A percentile compares a stretch with the other conserved stretches of the same genome.
phyloP scores from a whole-genome alignment of 2,113 vertebrate species.

The Macrotis lagotis region DNA sequence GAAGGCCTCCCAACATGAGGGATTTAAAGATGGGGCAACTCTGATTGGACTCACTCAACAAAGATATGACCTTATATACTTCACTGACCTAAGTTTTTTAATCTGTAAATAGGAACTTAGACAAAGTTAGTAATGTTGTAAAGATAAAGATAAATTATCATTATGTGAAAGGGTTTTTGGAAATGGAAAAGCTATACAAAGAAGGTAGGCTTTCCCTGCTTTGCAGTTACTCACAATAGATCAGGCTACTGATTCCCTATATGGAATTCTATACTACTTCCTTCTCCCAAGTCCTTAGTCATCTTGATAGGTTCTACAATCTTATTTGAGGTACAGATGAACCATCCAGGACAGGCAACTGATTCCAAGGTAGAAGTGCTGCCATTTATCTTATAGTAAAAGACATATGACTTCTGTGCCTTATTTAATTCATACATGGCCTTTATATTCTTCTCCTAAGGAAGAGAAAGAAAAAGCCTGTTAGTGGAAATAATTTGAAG shows the following conservation, averaged over 20 bases:
- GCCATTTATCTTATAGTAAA: constrained; percentile 8
- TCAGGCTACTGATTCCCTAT: not conserved
- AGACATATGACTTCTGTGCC: constrained; percentile 39
- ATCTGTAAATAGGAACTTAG: too few relatives aligned
- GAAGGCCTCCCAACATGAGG: too few relatives aligned
- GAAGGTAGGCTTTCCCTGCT: not conserved
- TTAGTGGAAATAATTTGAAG: not conserved
- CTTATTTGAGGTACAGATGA: constrained; percentile 32
- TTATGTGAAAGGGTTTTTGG: too few relatives aligned
- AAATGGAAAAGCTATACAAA: too few relatives aligned
- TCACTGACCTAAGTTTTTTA: too few relatives aligned
- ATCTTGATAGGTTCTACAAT: constrained; percentile 6
- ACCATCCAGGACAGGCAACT: constrained; percentile 45
- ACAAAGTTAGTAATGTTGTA: too few relatives aligned
- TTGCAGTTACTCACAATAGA: too few relatives aligned
- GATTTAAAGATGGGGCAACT: too few relatives aligned
- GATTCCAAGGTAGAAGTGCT: constrained; percentile 48
- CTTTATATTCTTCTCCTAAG: constrained; percentile 41
- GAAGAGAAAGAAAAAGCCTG: not conserved
- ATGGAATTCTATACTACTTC: constrained; percentile 50
- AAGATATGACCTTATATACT: too few relatives aligned
- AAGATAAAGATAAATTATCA: too few relatives aligned
- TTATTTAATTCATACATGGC: fast-evolving
- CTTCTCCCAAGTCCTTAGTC: constrained; percentile 40
- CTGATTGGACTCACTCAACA: too few relatives aligned